Conservation (phyloP, 2,113 vertebrate genomes). For the Ancistrus triradiatus region DNA sequence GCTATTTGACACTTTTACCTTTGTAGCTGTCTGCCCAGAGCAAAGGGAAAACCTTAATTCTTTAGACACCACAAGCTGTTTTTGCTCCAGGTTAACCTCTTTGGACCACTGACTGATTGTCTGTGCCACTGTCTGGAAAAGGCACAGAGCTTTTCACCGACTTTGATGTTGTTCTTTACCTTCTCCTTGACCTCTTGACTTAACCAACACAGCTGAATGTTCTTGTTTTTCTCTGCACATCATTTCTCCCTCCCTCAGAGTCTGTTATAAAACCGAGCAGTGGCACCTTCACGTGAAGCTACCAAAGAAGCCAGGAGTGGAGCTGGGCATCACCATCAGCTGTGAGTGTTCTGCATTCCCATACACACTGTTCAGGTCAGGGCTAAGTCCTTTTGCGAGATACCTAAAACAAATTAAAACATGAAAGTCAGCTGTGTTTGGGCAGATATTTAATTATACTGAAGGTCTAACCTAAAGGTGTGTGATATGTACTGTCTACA, state of each 20-base stretch:
- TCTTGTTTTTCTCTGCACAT: not conserved
- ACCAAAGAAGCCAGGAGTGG: constrained; percentile 94
- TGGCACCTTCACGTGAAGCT: constrained; percentile 97
- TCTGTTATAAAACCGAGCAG: constrained; percentile 97
- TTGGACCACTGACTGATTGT: constrained; percentile 8
- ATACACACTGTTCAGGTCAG: not conserved
- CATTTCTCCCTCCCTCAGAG: constrained; percentile 67
- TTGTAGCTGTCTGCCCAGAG: constrained; percentile 2
- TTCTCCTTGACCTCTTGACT: too few species aligned
- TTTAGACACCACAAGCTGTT: too few species aligned
- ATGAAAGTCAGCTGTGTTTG: too few species aligned
- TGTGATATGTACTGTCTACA: too few species aligned
- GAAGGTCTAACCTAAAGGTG: too few species aligned
- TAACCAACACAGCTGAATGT: not conserved
- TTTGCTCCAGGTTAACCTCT: constrained; percentile 9
- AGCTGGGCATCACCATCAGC: constrained; percentile 97
- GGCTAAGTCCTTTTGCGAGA: too few species aligned
- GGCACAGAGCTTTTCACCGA: too few species aligned
- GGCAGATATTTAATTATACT: too few species aligned
- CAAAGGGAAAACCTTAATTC: not conserved
- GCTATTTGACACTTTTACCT: constrained; percentile 8
- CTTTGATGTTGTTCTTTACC: too few species aligned
- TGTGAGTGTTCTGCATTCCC: constrained; percentile 72
- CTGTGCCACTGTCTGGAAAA: constrained; percentile 15
- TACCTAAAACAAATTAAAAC: too few species aligned